These are phyloP conservation scores for Harpalus rufipes DNA, from an alignment of 2,888 invertebrate genomes.

Conservation along the genomic window DNA sequence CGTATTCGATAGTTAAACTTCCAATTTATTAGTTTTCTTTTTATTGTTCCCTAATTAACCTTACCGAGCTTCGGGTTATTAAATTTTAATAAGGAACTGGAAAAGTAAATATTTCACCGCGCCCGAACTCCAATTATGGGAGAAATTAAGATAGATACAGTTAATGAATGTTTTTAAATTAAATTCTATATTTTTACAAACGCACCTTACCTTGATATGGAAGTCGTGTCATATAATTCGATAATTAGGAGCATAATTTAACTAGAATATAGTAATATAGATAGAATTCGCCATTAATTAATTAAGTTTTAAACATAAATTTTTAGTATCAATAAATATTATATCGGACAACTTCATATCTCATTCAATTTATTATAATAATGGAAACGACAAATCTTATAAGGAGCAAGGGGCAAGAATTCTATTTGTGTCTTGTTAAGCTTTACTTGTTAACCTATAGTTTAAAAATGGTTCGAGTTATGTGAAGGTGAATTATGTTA, in stretches of 20 bases:
- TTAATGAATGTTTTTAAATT: neutral
- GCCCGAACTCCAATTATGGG: slow-evolving; percentile 16
- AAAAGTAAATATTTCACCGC: slow-evolving; percentile 33
- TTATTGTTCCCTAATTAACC: slow-evolving; percentile 38
- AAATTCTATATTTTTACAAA: slow-evolving; percentile 4
- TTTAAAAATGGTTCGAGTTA: neutral
- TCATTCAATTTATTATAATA: neutral
- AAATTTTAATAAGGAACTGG: slow-evolving; percentile 48
- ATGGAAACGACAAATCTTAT: neutral
- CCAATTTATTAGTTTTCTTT: slow-evolving; percentile 38
- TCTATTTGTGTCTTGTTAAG: neutral
- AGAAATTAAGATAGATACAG: neutral
- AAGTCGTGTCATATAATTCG: slow-evolving; percentile 2
- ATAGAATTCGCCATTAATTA: neutral
- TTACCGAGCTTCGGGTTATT: slow-evolving; percentile 28
- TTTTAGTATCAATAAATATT: neutral
- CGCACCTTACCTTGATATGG: neutral
- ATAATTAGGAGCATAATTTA: slow-evolving; percentile 14
- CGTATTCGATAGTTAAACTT: slow-evolving; percentile 26
- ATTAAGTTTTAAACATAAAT: neutral
- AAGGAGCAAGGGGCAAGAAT: neutral
- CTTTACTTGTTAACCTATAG: neutral
- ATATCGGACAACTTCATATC: neutral
- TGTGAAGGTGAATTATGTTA: no score
- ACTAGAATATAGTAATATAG: neutral